Percentiles rank a stretch among this genome's conserved stretches.
These are phyloP conservation scores for Pemphigus obesinymphae DNA, from an alignment of 1,140 invertebrate species.

Conservation along the genomic window DNA sequence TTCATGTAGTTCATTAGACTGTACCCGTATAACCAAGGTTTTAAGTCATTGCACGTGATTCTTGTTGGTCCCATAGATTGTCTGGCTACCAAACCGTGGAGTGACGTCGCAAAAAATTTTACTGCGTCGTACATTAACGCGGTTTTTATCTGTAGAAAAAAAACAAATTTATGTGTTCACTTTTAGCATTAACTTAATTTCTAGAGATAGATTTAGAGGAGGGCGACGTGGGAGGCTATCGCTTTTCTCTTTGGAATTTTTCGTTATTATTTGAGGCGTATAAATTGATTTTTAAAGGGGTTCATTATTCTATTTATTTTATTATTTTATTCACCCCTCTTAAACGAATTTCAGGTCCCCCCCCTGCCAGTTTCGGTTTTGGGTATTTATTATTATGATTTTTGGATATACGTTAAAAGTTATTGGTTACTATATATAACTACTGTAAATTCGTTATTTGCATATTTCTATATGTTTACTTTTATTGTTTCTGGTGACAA, in stretches of 20 bases:
- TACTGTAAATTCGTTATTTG: too few relatives aligned
- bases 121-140: conserved; percentile 95
- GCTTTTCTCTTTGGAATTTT: too few relatives aligned
- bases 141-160: conserved; percentile 74
- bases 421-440: too few relatives aligned
- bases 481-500: not conserved
- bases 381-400: not conserved
- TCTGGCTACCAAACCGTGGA: conserved; percentile 83
- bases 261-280: too few relatives aligned
- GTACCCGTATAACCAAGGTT: conserved; percentile 87
- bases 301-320: too few relatives aligned
- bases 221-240: too few relatives aligned
- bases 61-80: conserved; percentile 85
- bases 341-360: too few relatives aligned
- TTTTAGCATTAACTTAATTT: too few relatives aligned
- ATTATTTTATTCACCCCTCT: too few relatives aligned
- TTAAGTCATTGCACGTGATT: conserved; percentile 85
- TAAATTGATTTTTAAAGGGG: too few relatives aligned
- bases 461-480: not conserved
- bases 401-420: not conserved
- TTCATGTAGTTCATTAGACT: conserved; percentile 97
- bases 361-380: not conserved
- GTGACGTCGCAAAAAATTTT: conserved; percentile 82
- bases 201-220: too few relatives aligned
- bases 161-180: too few relatives aligned